Evolutionary conservation across 2,888 invertebrate species (phyloP), one percentile per base, ranked within the genome.

Genomic region (Drosophila mayaguana): DNA sequence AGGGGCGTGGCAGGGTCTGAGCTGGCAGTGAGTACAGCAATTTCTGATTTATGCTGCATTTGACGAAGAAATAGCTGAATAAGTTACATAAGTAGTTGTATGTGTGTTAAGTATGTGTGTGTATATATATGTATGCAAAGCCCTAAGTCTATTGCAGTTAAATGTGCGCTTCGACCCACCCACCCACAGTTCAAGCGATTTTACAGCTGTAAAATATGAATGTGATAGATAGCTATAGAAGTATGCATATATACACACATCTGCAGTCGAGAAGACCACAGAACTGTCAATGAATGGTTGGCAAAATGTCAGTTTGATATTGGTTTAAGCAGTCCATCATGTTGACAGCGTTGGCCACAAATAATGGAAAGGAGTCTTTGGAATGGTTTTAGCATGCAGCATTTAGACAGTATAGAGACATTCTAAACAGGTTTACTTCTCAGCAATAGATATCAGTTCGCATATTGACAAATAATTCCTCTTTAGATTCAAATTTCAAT

Each of bases 1-100:
- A 12, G 8, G 20, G 5, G 25, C 50, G 42, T 11, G 22, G 14
- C 43, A 2, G 43, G 14, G 22, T 3, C 14, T 22, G 43, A 18
- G 54, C 28, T 42, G 46, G 43, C 38, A 40, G 48, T 18, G 25
- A 61, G 65, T 38, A 48, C 38, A 54, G 73, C 62, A 69, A 78
- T 73, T 76, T 78, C 55, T 70, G 76, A 76, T 78, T 76, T 78
- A 76, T 78, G 78, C 45, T 57, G 63, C 69, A 78, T 40, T 54
- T 60, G 54, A 69, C 42, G 64, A n/a, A 59, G 61, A 45, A 61
- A 60, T 54, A 55, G 63, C 63, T 62, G 76, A 83, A 78, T 76
- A 72, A 72, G 76, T 85, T 78, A 83, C 73, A 73, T 72, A 78
- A 76, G 80, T 64, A 66, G 36, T 28, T 36, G 40, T 59, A n/a